Evolutionary conservation across 2,113 vertebrate species (phyloP).

Genomic region (Microtus montanus): DNA sequence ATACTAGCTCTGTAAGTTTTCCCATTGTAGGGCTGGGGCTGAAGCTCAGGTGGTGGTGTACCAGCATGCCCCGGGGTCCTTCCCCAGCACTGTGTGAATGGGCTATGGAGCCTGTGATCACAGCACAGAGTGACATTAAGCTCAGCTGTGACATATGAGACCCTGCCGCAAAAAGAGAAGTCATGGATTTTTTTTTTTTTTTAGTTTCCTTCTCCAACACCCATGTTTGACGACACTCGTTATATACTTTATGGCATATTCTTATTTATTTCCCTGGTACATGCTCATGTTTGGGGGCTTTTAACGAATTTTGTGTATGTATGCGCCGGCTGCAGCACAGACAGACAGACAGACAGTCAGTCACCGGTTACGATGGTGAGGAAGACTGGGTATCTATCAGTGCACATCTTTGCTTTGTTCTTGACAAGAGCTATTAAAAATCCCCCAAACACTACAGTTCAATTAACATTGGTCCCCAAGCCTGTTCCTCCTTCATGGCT

Average conservation of each 20-base stretch:
- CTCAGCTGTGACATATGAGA: neutral
- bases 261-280: neutral
- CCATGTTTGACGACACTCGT: neutral
- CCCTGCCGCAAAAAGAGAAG: neutral
- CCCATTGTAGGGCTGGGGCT: neutral
- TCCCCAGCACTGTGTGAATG: neutral
- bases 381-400: neutral
- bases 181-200: neutral
- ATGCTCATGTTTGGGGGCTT: neutral
- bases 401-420: neutral
- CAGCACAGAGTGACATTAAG: neutral
- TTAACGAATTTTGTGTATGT: neutral
- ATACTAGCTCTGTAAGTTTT: neutral
- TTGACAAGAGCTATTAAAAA: neutral
- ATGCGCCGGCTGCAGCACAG: neutral
- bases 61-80: neutral
- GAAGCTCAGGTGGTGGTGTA: neutral
- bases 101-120: neutral
- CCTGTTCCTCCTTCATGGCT: neutral
- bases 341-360: neutral
- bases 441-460: neutral
- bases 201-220: neutral
- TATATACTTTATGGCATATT: neutral
- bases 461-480: neutral
- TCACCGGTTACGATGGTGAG: neutral